These are phyloP conservation scores for Venustoraphidia nigricollis DNA, from an alignment of 2,888 invertebrate species.

Conservation along the genomic window DNA sequence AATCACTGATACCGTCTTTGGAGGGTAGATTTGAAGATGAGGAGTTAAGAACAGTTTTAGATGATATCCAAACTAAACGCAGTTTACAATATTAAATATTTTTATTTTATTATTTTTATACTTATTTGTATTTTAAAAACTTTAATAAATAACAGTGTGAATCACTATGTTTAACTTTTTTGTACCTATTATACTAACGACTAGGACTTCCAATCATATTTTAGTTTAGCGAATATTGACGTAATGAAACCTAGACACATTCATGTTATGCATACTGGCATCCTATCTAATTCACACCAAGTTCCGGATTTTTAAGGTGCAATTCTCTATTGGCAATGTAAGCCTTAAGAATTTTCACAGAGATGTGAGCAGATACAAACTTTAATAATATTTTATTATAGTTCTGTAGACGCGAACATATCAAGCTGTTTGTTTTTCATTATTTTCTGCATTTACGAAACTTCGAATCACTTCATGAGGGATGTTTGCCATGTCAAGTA, in stretches of 20 bases:
- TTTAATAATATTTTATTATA: too few relatives aligned
- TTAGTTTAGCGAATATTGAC: too few relatives aligned
- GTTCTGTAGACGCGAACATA: too few relatives aligned
- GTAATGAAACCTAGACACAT: conserved; percentile 3
- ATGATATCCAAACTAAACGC: conserved; percentile 95
- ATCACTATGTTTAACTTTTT: background rate
- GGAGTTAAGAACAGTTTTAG: conserved; percentile 87
- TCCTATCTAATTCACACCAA: too few relatives aligned
- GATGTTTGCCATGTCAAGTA: too few relatives aligned
- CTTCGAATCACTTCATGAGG: too few relatives aligned
- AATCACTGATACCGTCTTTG: conserved; percentile 89
- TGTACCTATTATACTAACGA: background rate
- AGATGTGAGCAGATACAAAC: too few relatives aligned
- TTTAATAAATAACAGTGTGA: background rate
- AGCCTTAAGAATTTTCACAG: too few relatives aligned
- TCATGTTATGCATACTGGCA: background rate
- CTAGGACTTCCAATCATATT: background rate
- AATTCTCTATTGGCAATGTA: too few relatives aligned
- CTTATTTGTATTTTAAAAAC: background rate
- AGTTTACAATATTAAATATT: conserved; percentile 79
- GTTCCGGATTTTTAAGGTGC: too few relatives aligned
- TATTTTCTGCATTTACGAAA: too few relatives aligned
- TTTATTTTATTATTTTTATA: conserved; percentile 3
- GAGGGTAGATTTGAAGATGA: conserved; percentile 98
- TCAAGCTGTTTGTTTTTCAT: too few relatives aligned